Conservation (phyloP, 2,113 vertebrate species). For the Calidris pugnax region DNA sequence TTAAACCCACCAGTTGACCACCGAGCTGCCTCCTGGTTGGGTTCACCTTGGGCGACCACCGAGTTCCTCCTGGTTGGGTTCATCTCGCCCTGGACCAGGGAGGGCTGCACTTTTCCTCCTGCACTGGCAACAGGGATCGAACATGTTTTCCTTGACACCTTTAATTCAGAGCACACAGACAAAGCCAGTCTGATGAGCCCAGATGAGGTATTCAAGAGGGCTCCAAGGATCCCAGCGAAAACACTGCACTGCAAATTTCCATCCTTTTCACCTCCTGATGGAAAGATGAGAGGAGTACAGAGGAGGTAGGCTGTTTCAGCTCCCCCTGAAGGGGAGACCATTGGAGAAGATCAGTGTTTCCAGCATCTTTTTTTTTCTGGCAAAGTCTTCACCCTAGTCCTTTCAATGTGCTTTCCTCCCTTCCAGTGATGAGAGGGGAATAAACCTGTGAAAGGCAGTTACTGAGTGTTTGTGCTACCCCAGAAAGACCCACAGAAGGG, state of each 20-base stretch:
- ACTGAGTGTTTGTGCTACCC: accelerated
- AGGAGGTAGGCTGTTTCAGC: neutral
- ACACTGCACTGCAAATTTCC: neutral
- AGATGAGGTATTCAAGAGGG: neutral
- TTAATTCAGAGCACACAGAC: neutral
- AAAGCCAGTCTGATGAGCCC: neutral
- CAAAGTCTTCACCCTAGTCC: neutral
- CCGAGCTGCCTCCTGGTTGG: accelerated
- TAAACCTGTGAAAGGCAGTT: neutral
- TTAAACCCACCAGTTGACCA: accelerated
- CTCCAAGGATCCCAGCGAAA: neutral
- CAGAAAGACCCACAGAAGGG: neutral
- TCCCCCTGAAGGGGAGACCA: neutral
- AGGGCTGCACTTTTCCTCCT: neutral
- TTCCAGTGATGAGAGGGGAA: neutral
- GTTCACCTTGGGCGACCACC: neutral
- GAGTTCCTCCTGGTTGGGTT: accelerated
- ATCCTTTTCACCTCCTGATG: neutral
- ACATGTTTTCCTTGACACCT: neutral
- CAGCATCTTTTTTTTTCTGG: neutral
- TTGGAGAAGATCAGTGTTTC: neutral
- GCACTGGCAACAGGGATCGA: neutral
- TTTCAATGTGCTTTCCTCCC: neutral
- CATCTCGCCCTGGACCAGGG: neutral
- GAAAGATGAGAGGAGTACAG: neutral